These are phyloP conservation scores for Platanista minor DNA, from an alignment of 2,113 vertebrate genomes.

Conservation along the genomic window DNA sequence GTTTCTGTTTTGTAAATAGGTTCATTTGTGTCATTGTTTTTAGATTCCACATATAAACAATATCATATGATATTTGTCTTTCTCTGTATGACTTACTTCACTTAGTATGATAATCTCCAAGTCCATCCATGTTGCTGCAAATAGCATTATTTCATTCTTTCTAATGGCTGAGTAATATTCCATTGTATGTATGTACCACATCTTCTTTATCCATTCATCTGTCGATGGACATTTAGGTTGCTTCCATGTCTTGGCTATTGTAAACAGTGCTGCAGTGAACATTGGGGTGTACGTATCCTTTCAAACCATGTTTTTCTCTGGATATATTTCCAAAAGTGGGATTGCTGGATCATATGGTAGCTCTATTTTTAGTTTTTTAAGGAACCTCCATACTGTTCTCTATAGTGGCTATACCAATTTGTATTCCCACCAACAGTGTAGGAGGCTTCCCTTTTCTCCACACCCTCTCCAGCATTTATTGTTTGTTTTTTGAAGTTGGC, in stretches of 20 bases:
- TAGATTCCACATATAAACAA: neutral
- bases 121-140: neutral
- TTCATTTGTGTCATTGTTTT: neutral
- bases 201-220: neutral
- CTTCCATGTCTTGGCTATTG: neutral
- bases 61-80: neutral
- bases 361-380: neutral
- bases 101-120: neutral
- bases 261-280: neutral
- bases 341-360: neutral
- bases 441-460: neutral
- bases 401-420: neutral
- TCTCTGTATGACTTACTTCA: neutral
- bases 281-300: neutral
- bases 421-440: neutral
- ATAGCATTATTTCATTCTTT: neutral
- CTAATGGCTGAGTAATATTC: neutral
- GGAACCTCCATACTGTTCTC: neutral
- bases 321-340: neutral
- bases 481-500: neutral
- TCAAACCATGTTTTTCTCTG: neutral
- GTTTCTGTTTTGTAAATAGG: neutral
- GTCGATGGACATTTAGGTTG: neutral
- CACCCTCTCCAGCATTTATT: neutral
- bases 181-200: neutral